These are phyloP conservation scores for Channa maculata DNA, from an alignment of 2,113 vertebrate genomes.

Conservation along the genomic window DNA sequence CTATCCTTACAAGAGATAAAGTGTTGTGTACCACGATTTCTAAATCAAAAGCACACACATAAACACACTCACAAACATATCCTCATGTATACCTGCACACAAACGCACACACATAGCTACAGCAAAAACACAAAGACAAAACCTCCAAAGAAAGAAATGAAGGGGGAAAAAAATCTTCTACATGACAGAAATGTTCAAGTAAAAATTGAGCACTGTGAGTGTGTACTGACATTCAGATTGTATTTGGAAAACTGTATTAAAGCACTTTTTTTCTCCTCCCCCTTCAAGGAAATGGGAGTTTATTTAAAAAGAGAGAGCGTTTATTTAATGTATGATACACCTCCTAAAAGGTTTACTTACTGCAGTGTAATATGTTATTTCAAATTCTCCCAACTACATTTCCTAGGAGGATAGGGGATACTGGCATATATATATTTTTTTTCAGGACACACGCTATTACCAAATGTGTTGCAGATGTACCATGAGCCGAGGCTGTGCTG, in stretches of 20 bases:
- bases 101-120: background rate
- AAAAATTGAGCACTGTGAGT: conserved; percentile 45
- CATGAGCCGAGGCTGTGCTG: conserved; percentile 44
- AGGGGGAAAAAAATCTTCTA: conserved; percentile 24
- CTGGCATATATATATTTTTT: conserved; percentile 55
- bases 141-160: conserved; percentile 24
- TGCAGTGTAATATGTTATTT: conserved; percentile 84
- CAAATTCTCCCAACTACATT: conserved; percentile 82
- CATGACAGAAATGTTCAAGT: conserved; percentile 38
- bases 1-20: conserved; percentile 58
- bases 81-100: conserved; percentile 11
- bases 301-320: conserved; percentile 83
- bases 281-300: conserved; percentile 83
- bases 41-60: conserved; percentile 47
- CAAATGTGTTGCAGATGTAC: conserved; percentile 85
- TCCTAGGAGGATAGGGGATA: conserved; percentile 82
- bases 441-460: conserved; percentile 73
- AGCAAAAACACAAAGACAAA: conserved; percentile 33
- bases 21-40: conserved; percentile 39
- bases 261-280: conserved; percentile 45
- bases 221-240: conserved; percentile 67
- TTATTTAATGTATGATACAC: conserved; percentile 84
- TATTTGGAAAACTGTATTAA: conserved; percentile 74
- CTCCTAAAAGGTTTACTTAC: conserved; percentile 85
- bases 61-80: conserved; percentile 8